These are phyloP conservation scores for Phocoena phocoena DNA, from an alignment of 2,113 vertebrate genomes.

Conservation along the genomic window DNA sequence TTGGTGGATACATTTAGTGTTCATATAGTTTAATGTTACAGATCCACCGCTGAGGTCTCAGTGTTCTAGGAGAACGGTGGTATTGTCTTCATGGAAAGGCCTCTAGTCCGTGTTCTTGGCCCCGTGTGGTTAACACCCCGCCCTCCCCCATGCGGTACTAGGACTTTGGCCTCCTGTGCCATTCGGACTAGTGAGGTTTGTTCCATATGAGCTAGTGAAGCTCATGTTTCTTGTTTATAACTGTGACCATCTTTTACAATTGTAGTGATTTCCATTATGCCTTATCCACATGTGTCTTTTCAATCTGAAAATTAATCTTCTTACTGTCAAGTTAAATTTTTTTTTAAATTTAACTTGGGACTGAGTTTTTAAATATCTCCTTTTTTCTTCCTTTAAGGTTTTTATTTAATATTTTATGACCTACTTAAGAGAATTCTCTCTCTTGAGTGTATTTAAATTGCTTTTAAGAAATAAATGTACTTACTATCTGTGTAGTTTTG, in stretches of 20 bases:
- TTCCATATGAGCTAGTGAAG: rapidly evolving
- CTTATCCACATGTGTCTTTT: background rate
- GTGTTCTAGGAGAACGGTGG: background rate
- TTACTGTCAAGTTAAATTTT: background rate
- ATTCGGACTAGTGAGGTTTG: background rate
- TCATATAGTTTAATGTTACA: background rate
- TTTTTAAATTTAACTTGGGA: background rate
- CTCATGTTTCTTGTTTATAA: background rate
- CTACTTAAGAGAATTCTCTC: background rate
- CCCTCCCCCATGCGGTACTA: background rate
- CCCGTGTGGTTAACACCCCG: rapidly evolving
- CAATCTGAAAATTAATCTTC: background rate
- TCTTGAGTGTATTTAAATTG: background rate
- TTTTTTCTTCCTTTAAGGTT: background rate
- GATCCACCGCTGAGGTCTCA: background rate
- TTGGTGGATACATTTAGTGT: background rate
- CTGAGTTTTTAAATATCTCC: background rate
- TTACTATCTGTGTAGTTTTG: background rate
- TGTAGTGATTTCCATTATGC: background rate
- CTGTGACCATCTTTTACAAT: background rate
- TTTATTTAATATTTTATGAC: background rate
- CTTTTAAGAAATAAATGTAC: background rate
- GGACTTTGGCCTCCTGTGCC: background rate
- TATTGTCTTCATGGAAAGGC: rapidly evolving
- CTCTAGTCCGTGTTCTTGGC: rapidly evolving